Evolutionary conservation across 1,140 invertebrate species (phyloP), one percentile per base, ranked within the genome.

Genomic region (Liolophura sinensis): DNA sequence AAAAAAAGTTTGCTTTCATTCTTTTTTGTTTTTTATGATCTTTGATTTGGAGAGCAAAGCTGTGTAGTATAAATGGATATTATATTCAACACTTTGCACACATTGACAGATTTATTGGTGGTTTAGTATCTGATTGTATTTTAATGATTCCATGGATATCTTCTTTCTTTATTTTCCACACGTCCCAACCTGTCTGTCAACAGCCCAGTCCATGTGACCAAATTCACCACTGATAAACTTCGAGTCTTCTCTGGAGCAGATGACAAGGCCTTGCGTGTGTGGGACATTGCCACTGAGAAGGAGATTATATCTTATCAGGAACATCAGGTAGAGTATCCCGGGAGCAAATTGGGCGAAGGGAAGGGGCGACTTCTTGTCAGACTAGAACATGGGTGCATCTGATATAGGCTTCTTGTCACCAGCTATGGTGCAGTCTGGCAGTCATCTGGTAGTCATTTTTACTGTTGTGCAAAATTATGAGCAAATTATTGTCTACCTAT

Each of bases 171-270:
- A 54, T 24, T 20, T 24, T 54, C 24, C n/a, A n/a, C 18, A 24
- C 24, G 51, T 54, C n/a, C 51, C 12, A 20, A 24, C 51, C 7
- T 54, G 51, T 54, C 51, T 54, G 51, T 54, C 24, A 54, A 77
- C 70, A 89, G 87, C 46, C 77, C 90, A 14, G 92, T 96, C 1
- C 94, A 96, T 81, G 88, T 94, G 50, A 91, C 91, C 69, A 91
- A 89, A 78, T 98, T 98, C 75, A 89, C 93, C 18, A 85, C 88
- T 47, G 91, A 92, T 79, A 90, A 92, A 75, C 82, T 90, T 46
- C 91, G 92, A 64, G 87, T 98, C 46, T 87, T 92, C 9, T 96
- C 95, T 76, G 97, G 94, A 82, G 94, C 94, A 11, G 96, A 99
- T 86, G 96, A 99, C 81, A 96, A 95, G 84, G 88, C 90, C n/a